Conservation (phyloP, 2,113 vertebrate species). For the Thryonomys swinderianus region DNA sequence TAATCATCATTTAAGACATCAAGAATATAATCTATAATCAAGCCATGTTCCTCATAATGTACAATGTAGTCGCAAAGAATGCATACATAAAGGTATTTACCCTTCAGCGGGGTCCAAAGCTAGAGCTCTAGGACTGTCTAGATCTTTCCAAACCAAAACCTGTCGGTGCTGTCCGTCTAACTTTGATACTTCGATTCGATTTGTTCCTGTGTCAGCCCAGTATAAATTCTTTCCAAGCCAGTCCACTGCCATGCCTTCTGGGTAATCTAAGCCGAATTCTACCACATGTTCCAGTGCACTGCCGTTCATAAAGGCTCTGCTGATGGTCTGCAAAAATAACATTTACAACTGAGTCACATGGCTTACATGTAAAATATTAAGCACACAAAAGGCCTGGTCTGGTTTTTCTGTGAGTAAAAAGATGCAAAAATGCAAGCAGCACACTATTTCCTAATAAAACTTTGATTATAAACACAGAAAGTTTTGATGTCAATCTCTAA, state of each 20-base stretch:
- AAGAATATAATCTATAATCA: conserved; percentile 59
- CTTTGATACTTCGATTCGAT: conserved; percentile 97
- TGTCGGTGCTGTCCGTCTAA: conserved; percentile 96
- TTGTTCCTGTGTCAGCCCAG: conserved; percentile 98
- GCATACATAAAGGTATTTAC: conserved; percentile 84
- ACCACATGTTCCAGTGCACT: conserved; percentile 96
- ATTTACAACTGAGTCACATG: conserved; percentile 27
- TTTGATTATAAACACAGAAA: conserved; percentile 13
- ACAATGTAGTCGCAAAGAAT: conserved; percentile 22
- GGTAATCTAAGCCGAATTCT: conserved; percentile 97
- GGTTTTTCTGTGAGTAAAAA: not conserved
- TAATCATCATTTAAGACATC: conserved; percentile 71
- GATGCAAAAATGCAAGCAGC: not conserved
- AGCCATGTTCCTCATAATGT: conserved; percentile 62
- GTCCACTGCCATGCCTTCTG: conserved; percentile 98
- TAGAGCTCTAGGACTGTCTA: conserved; percentile 95
- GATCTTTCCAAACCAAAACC: conserved; percentile 97
- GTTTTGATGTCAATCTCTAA: conserved; percentile 75
- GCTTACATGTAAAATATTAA: conserved; percentile 22
- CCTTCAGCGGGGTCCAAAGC: conserved; percentile 96
- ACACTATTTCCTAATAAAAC: conserved; percentile 40
- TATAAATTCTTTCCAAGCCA: conserved; percentile 99
- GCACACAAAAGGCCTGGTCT: not conserved
- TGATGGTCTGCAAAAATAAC: conserved; percentile 93
- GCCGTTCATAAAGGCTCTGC: conserved; percentile 98